Base-by-base conservation (phyloP, 2,797 vertebrate species). In the Leptodactylus fallax region DNA sequence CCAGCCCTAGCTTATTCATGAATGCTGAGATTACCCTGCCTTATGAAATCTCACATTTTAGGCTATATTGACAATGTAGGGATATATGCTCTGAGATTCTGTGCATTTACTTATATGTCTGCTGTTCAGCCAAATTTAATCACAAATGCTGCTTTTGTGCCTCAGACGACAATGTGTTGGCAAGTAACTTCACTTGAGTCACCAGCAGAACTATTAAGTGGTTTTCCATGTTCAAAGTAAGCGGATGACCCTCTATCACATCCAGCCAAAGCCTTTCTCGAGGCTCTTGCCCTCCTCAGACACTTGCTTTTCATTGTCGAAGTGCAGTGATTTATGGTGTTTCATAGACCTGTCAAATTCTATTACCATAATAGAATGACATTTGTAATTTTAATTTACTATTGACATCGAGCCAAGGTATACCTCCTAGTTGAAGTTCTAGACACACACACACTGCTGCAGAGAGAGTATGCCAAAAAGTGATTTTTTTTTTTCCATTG, bases 331-430 rank as follows among this genome's bases (percentile, higher is more conserved):
- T 92, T 92, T 90, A 81, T 86, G 86, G 13, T 14, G 51, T 5
- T 12, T 78, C 74, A 79, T 81, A 85, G 86, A 90, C 74, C 53
- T 84, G 69, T 90, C 79, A 36, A 53, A 9, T 71, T 80, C 85
- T 74, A 67, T 89, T 92, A 91, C 12, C 7, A 90, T 90, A 90
- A 85, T 90, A 79, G 89, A 51, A 65, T 90, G 72, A 82, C 79
- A 79, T 87, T 88, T 90, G 7, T 74, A 72, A 69, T 81, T 87
- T 87, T 89, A 88, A 90, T 88, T 23, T 90, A 80, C 56, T 90
- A n/a, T 60, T 87, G 47, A 45, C 58, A 87, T 21, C 60, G 25
- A 51, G 81, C 78, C 72, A 76, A 79, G 85, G 55, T 55, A 87
- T 90, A 53, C 51, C 72, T 77, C 80, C 63, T 74, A n/a, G 74